Conservation (phyloP, 1,140 invertebrate genomes). For the Pseudoatta argentina region DNA sequence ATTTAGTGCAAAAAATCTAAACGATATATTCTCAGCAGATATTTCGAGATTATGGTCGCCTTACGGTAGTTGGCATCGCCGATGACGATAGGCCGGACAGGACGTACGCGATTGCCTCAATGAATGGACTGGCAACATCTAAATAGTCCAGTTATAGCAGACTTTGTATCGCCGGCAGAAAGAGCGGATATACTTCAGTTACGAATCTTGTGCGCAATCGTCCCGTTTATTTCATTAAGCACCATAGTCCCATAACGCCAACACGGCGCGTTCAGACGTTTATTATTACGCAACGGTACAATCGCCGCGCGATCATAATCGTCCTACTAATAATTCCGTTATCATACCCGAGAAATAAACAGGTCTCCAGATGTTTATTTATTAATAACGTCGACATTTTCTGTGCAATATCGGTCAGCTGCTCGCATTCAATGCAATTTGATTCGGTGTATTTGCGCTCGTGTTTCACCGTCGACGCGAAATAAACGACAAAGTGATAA, state of each 20-base stretch:
- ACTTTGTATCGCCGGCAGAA: slow-evolving; percentile 69
- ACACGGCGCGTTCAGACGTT: slow-evolving; percentile 32
- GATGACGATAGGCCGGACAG: slow-evolving; percentile 77
- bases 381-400: slow-evolving; percentile 4
- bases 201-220: slow-evolving; percentile 63
- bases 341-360: not conserved
- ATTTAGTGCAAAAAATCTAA: not conserved
- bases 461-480: not conserved
- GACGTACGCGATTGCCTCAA: slow-evolving; percentile 86
- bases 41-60: slow-evolving; percentile 42
- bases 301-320: slow-evolving; percentile 39
- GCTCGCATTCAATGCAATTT: not conserved
- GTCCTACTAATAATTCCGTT: slow-evolving; percentile 45
- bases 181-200: slow-evolving; percentile 62
- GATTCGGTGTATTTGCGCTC: not conserved
- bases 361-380: slow-evolving; percentile 7
- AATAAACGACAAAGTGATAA: slow-evolving; percentile 27
- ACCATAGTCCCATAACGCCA: slow-evolving; percentile 35
- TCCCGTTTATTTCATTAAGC: slow-evolving; percentile 60
- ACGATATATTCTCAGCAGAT: not conserved
- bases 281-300: slow-evolving; percentile 61
- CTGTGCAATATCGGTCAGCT: not conserved
- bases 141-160: slow-evolving; percentile 83
- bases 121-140: slow-evolving; percentile 84
- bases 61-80: slow-evolving; percentile 47